A percentile compares a stretch with the other conserved stretches of the same genome.
phyloP scores from a whole-genome alignment of 2,888 invertebrate species.

The Rhogogaster chlorosoma region DNA sequence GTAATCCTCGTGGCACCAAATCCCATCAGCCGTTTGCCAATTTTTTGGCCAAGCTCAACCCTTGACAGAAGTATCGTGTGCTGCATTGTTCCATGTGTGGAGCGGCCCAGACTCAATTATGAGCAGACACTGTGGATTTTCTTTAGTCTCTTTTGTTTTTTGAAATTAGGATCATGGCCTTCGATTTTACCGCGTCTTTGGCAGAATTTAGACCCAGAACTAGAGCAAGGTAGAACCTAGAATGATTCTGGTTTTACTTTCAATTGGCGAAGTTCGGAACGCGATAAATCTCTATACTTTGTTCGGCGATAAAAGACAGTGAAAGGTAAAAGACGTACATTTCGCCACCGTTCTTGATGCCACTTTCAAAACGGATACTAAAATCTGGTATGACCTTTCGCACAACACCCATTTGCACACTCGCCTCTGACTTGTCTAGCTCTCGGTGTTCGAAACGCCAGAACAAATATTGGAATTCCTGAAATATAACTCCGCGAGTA shows the following conservation, averaged over 20 bases:
- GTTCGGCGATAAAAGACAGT: neutral
- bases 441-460: neutral
- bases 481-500: neutral
- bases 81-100: neutral
- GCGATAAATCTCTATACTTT: neutral
- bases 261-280: neutral
- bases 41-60: conserved; percentile 66
- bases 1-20: conserved; percentile 63
- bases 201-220: neutral
- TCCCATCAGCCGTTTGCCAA: conserved; percentile 74
- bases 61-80: conserved; percentile 65
- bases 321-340: neutral
- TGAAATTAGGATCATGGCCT: neutral
- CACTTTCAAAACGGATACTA: neutral
- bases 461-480: neutral
- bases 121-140: neutral
- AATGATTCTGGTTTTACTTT: neutral
- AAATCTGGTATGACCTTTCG: neutral
- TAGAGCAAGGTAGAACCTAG: neutral
- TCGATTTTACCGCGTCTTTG: neutral
- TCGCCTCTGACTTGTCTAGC: neutral
- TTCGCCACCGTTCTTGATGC: neutral
- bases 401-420: neutral
- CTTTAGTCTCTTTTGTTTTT: neutral
- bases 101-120: neutral